Base-by-base conservation (phyloP, 2,888 invertebrate genomes). In the Xylota sylvarum region DNA sequence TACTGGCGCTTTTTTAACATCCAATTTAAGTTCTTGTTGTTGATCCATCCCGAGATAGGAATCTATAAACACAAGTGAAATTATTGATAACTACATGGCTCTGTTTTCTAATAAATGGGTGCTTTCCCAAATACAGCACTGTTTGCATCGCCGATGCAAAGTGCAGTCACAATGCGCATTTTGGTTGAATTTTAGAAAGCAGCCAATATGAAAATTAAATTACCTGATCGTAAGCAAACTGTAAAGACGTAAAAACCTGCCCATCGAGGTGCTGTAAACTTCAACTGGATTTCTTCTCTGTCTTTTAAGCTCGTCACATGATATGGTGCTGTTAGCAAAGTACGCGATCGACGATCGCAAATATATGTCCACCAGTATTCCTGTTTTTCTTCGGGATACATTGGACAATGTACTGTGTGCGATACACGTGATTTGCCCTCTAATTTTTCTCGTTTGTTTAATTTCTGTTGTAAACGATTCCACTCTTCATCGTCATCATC, bases 351-450 rank as follows among this genome's bases (percentile, higher is more conserved):
- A 90, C 97, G 95, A 93, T 99, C 99, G 93, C 97, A 97, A 89
- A 99, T 96, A 93, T 99, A 99, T 88, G 99, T 96, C 99, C 99
- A 99, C 99, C 99, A 99, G 93, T 97, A 99, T 93, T 99, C 99
- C 92, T 98, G 98, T 92, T 99, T 98, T 88, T 96, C 96, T 93
- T 96, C 96, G 4, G 99, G 98, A 93, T 97, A 99, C 92, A 96
- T 96, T 0, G 99, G 99, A 93, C 98, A 97, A 92, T 99, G 99
- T 30, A 99, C 99, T n/a, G 96, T 94, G 92, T 99, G 99, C 12
- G 99, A 99, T 89, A 96, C 94, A 93, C 98, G 98, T 58, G 98
- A 98, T 90, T 97, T 97, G 5, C 98, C 97, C 92, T 99, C 99
- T 48, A 99, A 93, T 88, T 97, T 96, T 90, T 98, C 98, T 19